A percentile compares a stretch with the other conserved stretches of the same genome.
Conservation (phyloP, 2,888 invertebrate genomes). For the Conomelus anceps region DNA sequence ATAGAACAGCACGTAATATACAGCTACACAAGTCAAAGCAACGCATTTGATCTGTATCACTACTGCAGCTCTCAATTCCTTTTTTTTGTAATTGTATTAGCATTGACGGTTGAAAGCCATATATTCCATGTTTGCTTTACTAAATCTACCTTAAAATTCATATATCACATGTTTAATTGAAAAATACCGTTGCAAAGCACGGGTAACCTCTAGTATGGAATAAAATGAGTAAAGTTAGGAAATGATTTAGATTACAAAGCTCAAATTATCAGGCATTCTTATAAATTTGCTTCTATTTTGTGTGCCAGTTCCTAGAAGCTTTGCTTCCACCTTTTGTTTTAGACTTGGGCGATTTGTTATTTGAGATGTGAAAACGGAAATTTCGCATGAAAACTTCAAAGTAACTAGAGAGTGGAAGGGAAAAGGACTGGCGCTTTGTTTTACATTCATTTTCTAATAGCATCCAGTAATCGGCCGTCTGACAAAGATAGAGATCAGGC, state of each 20-base stretch:
- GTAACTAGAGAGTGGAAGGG: background rate
- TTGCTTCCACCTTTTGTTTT: background rate
- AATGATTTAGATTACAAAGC: background rate
- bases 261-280: background rate
- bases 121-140: too few relatives aligned
- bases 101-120: too few relatives aligned
- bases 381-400: background rate
- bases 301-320: background rate
- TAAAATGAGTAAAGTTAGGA: too few relatives aligned
- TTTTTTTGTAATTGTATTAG: too few relatives aligned
- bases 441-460: background rate
- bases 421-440: background rate
- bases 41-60: too few relatives aligned
- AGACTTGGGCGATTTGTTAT: background rate
- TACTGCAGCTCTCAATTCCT: too few relatives aligned
- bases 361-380: background rate
- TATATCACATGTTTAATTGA: too few relatives aligned
- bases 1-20: too few relatives aligned
- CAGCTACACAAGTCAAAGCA: too few relatives aligned
- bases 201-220: too few relatives aligned
- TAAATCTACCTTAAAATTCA: too few relatives aligned
- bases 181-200: too few relatives aligned
- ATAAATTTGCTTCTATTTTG: background rate
- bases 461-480: background rate
- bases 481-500: background rate